Evolutionary conservation across 2,888 invertebrate species (phyloP).

Genomic region (Pandemis corylana): DNA sequence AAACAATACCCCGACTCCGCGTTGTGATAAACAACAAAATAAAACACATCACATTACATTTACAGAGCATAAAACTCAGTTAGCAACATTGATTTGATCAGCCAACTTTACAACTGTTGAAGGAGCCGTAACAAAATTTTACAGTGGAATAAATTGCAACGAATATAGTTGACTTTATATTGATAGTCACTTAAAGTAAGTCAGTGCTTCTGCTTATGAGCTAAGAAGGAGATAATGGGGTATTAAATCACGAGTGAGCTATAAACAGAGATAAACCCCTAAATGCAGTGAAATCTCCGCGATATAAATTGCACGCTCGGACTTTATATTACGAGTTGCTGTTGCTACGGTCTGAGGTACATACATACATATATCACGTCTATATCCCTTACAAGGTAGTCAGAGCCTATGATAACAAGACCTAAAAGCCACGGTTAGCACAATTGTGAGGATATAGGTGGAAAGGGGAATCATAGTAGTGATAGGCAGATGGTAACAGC

Average conservation of each 20-base stretch:
- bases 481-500: no score
- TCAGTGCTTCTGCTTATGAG: slow-evolving; percentile 6
- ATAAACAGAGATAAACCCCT: slow-evolving; percentile 32
- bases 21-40: background rate
- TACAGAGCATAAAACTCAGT: background rate
- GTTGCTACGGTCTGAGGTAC: background rate
- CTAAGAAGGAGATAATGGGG: slow-evolving; percentile 22
- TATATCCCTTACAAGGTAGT: no score
- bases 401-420: no score
- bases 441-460: no score
- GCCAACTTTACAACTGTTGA: background rate
- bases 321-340: slow-evolving; percentile 9
- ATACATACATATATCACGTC: no score
- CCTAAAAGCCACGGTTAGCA: no score
- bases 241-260: slow-evolving; percentile 33
- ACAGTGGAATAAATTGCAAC: slow-evolving; percentile 12
- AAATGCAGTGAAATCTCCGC: slow-evolving; percentile 26
- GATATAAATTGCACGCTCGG: slow-evolving; percentile 18
- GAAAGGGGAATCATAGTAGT: no score
- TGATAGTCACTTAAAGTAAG: slow-evolving; percentile 28
- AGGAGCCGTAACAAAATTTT: background rate
- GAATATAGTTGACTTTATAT: slow-evolving; percentile 14
- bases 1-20: background rate
- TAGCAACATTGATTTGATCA: background rate
- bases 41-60: background rate